Conservation (phyloP, 92 coral and sea anemone genomes). For the Parazoanthus swiftii region DNA sequence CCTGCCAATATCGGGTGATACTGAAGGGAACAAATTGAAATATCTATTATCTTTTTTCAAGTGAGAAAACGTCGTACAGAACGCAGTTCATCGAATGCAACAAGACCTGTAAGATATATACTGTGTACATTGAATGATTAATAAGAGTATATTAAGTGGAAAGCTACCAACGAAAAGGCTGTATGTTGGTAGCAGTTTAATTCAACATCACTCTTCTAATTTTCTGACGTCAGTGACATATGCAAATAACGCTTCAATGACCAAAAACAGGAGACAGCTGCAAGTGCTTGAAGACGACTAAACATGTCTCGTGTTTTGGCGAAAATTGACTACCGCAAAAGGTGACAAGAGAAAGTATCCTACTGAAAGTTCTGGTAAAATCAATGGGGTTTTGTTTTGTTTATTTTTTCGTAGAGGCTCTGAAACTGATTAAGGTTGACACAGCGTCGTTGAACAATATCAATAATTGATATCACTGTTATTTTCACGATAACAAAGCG, state of each 20-base stretch:
- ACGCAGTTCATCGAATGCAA: not conserved
- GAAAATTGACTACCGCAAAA: not conserved
- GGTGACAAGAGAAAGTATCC: not conserved
- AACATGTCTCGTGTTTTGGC: slow-evolving; percentile 10
- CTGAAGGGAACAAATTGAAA: not conserved
- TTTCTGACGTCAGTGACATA: slow-evolving; percentile 17
- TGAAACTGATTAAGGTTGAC: not conserved
- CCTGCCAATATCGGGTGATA: slow-evolving; percentile 9
- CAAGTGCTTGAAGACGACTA: not conserved
- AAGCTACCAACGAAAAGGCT: not conserved
- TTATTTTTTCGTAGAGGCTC: not conserved
- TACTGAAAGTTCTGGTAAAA: too few species aligned
- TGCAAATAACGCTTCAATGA: slow-evolving; percentile 24
- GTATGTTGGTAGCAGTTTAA: not conserved
- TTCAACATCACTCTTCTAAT: not conserved
- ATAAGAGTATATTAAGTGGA: not conserved
- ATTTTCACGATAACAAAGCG: not conserved
- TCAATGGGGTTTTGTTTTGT: too few species aligned
- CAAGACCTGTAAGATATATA: not conserved
- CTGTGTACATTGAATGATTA: not conserved
- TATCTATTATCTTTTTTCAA: not conserved
- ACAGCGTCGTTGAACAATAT: not conserved
- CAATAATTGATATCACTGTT: not conserved
- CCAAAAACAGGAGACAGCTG: not conserved
- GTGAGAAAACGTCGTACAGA: not conserved